A percentile compares a stretch with the other conserved stretches of the same genome.
These are phyloP conservation scores for Larimichthys crocea DNA, from an alignment of 2,113 vertebrate species.

Conservation along the genomic window DNA sequence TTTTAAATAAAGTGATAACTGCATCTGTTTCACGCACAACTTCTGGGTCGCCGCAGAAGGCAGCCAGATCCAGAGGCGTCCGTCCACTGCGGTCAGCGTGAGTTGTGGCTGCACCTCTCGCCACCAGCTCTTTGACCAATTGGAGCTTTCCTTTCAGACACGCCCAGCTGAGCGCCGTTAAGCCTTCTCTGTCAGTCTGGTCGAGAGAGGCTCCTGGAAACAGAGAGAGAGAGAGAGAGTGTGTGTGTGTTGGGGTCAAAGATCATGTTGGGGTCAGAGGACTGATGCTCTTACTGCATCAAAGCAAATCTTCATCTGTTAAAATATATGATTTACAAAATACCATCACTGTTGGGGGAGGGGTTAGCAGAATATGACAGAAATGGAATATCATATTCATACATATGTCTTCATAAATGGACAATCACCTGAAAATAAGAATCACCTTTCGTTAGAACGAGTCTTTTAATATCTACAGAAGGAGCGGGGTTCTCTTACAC, in stretches of 20 bases:
- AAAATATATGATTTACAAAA: too few species aligned
- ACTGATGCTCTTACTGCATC: too few species aligned
- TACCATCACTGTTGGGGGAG: too few species aligned
- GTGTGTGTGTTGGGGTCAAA: not conserved
- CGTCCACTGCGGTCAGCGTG: conserved; percentile 96
- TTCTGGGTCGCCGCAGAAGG: conserved; percentile 96
- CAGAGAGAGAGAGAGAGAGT: not conserved
- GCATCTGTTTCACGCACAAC: conserved; percentile 86
- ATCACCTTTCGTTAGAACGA: too few species aligned
- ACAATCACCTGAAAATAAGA: too few species aligned
- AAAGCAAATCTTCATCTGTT: too few species aligned
- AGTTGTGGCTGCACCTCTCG: conserved; percentile 90
- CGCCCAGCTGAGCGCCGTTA: conserved; percentile 97
- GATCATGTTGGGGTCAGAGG: not conserved
- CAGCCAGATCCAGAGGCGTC: conserved; percentile 94
- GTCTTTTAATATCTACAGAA: too few species aligned
- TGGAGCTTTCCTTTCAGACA: conserved; percentile 95
- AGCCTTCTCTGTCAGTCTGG: conserved; percentile 93
- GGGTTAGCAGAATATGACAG: too few species aligned
- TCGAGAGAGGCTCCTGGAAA: conserved; percentile 91
- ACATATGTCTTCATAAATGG: too few species aligned
- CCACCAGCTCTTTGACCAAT: conserved; percentile 91
- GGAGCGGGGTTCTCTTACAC: too few species aligned
- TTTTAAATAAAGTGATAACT: too few species aligned
- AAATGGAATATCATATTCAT: too few species aligned